These are phyloP conservation scores for Pseudorhombus dupliciocellatus DNA, from an alignment of 2,113 vertebrate genomes.

Conservation along the genomic window DNA sequence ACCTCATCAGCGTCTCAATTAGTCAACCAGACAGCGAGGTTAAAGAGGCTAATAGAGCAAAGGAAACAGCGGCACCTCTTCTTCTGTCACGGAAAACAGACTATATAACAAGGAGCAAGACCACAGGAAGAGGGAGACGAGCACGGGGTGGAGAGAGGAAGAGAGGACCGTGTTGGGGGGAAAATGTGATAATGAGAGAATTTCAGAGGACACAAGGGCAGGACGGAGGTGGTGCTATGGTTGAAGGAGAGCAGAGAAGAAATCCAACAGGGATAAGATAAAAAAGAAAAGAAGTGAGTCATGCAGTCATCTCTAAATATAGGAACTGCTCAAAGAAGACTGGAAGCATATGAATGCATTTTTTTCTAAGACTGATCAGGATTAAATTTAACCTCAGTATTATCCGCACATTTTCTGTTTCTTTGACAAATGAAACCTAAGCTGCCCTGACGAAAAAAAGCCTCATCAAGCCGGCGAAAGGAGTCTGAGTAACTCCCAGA, in stretches of 20 bases:
- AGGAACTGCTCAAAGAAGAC: not conserved
- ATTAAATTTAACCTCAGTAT: too few species aligned
- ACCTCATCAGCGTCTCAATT: conserved; percentile 16
- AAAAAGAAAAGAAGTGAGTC: conserved; percentile 11
- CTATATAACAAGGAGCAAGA: not conserved
- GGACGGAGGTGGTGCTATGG: not conserved
- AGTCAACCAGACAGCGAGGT: conserved; percentile 16
- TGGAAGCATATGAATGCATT: too few species aligned
- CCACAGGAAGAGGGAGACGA: not conserved
- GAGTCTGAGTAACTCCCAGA: not conserved
- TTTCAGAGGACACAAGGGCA: not conserved
- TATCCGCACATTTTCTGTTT: too few species aligned
- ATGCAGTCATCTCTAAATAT: conserved; percentile 3
- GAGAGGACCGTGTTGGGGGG: not conserved
- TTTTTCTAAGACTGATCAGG: too few species aligned
- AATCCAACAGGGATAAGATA: not conserved
- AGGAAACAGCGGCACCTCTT: not conserved
- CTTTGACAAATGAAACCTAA: not conserved
- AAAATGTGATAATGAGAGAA: conserved; percentile 10
- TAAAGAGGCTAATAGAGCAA: conserved; percentile 25
- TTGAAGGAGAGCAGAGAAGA: not conserved
- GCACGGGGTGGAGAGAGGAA: conserved; percentile 11
- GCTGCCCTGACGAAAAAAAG: not conserved
- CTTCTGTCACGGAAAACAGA: not conserved
- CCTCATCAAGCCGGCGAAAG: conserved; percentile 23